Evolutionary conservation across 2,797 vertebrate species (phyloP).

Genomic region (Myripristis jacobus): DNA sequence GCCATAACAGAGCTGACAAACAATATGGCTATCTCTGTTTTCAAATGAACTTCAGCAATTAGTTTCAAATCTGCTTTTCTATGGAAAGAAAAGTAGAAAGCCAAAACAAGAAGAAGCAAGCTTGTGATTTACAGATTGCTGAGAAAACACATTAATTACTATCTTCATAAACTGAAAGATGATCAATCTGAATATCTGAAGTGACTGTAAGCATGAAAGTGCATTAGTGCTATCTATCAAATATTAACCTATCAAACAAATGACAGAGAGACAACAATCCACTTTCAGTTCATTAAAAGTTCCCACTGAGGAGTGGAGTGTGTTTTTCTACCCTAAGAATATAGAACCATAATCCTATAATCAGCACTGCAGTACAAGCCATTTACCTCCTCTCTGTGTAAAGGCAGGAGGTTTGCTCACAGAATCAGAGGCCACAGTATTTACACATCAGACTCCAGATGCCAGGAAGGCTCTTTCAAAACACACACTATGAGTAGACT

Average conservation of each 20-base stretch:
- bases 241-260: background rate
- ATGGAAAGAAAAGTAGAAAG: too few relatives aligned
- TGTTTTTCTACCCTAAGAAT: background rate
- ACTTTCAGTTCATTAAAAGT: background rate
- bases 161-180: background rate
- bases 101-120: too few relatives aligned
- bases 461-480: conserved; percentile 21
- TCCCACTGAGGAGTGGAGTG: background rate
- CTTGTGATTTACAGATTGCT: too few relatives aligned
- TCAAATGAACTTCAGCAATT: too few relatives aligned
- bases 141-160: too few relatives aligned
- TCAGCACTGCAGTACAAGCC: background rate
- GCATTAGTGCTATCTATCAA: too few relatives aligned
- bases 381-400: conserved; percentile 1
- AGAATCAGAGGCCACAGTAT: conserved; percentile 33
- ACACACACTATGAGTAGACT: conserved; percentile 18
- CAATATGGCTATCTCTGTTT: background rate
- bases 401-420: conserved; percentile 26
- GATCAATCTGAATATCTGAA: background rate
- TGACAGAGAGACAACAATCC: background rate
- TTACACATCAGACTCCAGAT: conserved; percentile 31
- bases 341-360: too few relatives aligned
- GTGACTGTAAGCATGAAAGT: background rate
- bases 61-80: too few relatives aligned
- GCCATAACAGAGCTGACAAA: conserved; percentile 5